Evolutionary conservation across 1,140 invertebrate species (phyloP).

Genomic region (Drosophila azteca): DNA sequence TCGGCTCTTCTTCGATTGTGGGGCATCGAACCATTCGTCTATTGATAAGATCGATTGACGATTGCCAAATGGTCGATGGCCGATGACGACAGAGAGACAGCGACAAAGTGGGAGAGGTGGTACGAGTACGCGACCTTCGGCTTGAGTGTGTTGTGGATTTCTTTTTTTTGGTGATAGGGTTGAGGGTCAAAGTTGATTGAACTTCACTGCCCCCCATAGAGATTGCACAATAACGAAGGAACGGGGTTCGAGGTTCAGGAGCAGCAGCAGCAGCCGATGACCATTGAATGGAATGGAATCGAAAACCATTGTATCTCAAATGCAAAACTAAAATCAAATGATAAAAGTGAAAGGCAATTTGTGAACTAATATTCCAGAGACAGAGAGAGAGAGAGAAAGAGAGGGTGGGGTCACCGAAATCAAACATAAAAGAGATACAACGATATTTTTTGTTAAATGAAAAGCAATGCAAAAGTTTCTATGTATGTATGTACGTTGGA

Average conservation of each 20-base stretch:
- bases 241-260: background rate
- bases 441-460: no score
- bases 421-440: no score
- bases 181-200: slow-evolving; percentile 17
- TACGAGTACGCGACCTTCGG: slow-evolving; percentile 12
- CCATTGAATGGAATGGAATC: slow-evolving; percentile 10
- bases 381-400: no score
- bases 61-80: no score
- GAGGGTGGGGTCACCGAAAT: no score
- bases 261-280: background rate
- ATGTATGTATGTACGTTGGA: no score
- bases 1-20: slow-evolving; percentile 12
- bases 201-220: background rate
- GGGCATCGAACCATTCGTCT: slow-evolving; percentile 25
- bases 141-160: background rate
- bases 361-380: slow-evolving; percentile 14
- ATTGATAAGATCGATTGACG: slow-evolving; percentile 24
- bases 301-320: slow-evolving; percentile 3
- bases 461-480: no score
- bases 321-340: slow-evolving; percentile 5
- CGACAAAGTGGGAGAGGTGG: background rate
- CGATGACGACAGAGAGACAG: background rate
- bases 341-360: slow-evolving; percentile 57
- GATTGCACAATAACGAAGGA: slow-evolving; percentile 11
- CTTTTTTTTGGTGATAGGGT: no score